Base-by-base conservation (phyloP, 2,113 vertebrate genomes). In the Pedionomus torquatus region DNA sequence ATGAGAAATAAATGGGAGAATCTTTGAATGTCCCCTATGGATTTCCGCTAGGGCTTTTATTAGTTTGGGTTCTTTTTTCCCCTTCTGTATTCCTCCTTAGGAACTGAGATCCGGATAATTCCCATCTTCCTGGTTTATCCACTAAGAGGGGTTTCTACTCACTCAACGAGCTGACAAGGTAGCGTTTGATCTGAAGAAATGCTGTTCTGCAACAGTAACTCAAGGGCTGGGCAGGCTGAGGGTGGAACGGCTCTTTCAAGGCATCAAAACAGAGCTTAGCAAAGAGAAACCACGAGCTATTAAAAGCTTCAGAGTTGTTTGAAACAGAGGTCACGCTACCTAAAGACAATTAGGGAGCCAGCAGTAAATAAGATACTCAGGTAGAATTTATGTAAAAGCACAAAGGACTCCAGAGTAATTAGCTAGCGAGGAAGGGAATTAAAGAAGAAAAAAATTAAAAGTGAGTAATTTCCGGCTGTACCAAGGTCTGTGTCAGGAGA, bases 301-400 rank as follows among this genome's bases (percentile, higher is more conserved):
- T 43, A 82, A 89, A 86, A 87, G 75, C 90, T 69, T 57, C 52
- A 16, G 83, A 92, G 58, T 2, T 51, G 61, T 75, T 49, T 91
- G 87, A 86, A 95, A 43, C 37, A 75, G 68, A 79, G 87, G 92
- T 87, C 90, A 74, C 0, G 0, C 65, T 57, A 70, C 86, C 83
- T 90, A 75, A 89, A 78, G 43, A 89, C 91, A 93, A 96, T 94
- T 89, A 93, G 54, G 17, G 71, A 96, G 61, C 17, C 28, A 89
- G 75, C 54, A 68, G 89, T 93, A 93, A 89, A 94, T 82, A 92
- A 77, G 48, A 65, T 28, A 90, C 76, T 78, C 5, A 0, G 76
- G 60, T 51, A 90, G 60, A 86, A 86, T 93, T 92, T 68, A 81
- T 78, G 72, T 68, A 35, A 81, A 68, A 92, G 37, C 51, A 86